Evolutionary conservation across 2,113 vertebrate species (phyloP), one percentile per base, ranked within the genome.

Genomic region (Danio rerio): DNA sequence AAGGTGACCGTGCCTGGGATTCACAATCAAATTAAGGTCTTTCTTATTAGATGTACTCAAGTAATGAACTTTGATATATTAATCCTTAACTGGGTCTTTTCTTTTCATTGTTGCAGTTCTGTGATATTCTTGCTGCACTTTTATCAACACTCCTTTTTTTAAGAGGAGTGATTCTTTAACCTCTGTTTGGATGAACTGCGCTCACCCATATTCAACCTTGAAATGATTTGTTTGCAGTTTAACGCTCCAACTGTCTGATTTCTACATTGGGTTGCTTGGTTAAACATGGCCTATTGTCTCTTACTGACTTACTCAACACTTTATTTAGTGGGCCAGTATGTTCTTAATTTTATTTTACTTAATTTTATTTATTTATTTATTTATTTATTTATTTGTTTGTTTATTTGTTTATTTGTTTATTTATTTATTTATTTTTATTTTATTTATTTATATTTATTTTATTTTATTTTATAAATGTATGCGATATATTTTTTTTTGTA

Each of bases 1-100:
- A 95, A 96, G 94, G 94, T 96, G 92, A 88, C 96, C 95, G 94
- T 96, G 89, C 84, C 94, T 94, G 94, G 94, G 95, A 95, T 92
- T 93, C 94, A 92, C 92, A 92, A 93, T 95, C 96, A 97, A 31
- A 96, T 96, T 96, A 56, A 96, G 93, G 94, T 92, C 91, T 87
- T 91, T 91, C 95, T 95, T 94, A 92, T 95, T 92, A 95, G 91
- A 93, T 90, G 89, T 87, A 91, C 90, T 92, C 88, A 91, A 90
- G 88, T 91, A 91, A 88, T 89, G 88, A 88, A 89, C 87, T 87
- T 53, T 81, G 15, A 70, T 53, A 20, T 31, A 65, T 58, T 49
- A 20, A 16, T 80, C 70, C 45, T 53, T 40, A 8, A 1, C 18
- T 21, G 1, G 42, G 56, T 61, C 49, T 79, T 87, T 82, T 85